A percentile compares a stretch with the other conserved stretches of the same genome.
Conservation (phyloP, 2,113 vertebrate genomes). For the Gambusia affinis region DNA sequence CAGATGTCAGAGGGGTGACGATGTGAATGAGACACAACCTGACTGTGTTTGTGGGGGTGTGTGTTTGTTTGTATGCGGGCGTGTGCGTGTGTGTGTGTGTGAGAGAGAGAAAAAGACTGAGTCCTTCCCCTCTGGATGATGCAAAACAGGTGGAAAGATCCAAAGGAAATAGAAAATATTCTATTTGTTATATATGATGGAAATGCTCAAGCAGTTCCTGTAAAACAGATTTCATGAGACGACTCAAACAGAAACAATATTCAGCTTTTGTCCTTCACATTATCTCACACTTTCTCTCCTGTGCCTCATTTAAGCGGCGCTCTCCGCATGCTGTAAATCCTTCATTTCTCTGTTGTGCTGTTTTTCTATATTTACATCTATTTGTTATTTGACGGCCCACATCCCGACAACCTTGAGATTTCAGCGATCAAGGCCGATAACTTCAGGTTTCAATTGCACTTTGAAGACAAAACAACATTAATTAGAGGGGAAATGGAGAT, state of each 20-base stretch:
- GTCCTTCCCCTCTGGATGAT: slow-evolving; percentile 50
- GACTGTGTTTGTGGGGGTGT: slow-evolving; percentile 20
- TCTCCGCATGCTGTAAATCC: slow-evolving; percentile 56
- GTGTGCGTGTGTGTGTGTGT: slow-evolving; percentile 11
- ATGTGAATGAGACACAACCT: slow-evolving; percentile 65
- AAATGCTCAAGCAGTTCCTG: not conserved
- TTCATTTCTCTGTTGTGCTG: slow-evolving; percentile 66
- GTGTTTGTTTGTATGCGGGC: slow-evolving; percentile 11
- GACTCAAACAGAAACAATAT: slow-evolving; percentile 57
- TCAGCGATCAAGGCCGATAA: slow-evolving; percentile 71
- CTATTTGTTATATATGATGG: slow-evolving; percentile 6
- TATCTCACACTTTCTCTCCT: slow-evolving; percentile 60
- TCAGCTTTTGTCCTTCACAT: slow-evolving; percentile 73
- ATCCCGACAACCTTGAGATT: slow-evolving; percentile 74
- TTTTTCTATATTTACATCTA: slow-evolving; percentile 75
- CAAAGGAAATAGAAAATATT: slow-evolving; percentile 23
- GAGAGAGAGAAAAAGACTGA: slow-evolving; percentile 19
- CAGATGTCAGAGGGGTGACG: slow-evolving; percentile 67
- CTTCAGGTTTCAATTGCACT: slow-evolving; percentile 65
- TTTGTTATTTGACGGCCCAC: slow-evolving; percentile 68
- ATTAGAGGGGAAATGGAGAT: slow-evolving; percentile 70
- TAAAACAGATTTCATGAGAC: slow-evolving; percentile 41
- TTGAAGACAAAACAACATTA: slow-evolving; percentile 77
- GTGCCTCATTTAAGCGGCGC: slow-evolving; percentile 61
- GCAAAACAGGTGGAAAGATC: slow-evolving; percentile 57